A percentile compares a stretch with the other conserved stretches of the same genome.
These are phyloP conservation scores for Bembecia ichneumoniformis DNA, from an alignment of 2,888 invertebrate genomes.

Conservation along the genomic window DNA sequence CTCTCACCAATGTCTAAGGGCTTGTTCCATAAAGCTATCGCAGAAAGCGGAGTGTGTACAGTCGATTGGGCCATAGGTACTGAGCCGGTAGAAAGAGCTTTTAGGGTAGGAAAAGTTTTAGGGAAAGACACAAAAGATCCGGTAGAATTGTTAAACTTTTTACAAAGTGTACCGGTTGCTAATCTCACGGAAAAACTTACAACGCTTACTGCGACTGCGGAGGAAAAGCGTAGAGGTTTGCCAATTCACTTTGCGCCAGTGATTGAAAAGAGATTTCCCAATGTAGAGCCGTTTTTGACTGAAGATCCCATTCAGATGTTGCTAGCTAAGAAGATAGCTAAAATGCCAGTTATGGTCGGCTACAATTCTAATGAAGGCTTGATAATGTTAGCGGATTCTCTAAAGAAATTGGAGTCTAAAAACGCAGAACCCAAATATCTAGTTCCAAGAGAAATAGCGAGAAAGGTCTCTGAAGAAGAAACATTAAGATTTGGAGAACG, in stretches of 20 bases:
- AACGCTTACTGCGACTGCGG: conserved; percentile 25
- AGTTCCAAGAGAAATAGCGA: conserved; percentile 32
- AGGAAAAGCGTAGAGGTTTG: conserved; percentile 32
- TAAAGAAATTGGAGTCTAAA: conserved; percentile 22
- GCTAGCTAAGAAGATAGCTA: conserved; percentile 24
- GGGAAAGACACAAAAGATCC: conserved; percentile 36
- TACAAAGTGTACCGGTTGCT: conserved; percentile 29
- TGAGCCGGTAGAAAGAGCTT: conserved; percentile 29
- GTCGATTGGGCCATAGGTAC: conserved; percentile 33
- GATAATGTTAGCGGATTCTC: conserved; percentile 20
- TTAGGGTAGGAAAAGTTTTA: conserved; percentile 32
- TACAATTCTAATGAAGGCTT: conserved; percentile 43
- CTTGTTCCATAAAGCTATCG: conserved; percentile 47
- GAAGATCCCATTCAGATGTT: conserved; percentile 29
- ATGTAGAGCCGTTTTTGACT: conserved; percentile 30
- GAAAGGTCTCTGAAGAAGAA: conserved; percentile 19
- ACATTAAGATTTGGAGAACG: conserved; percentile 28
- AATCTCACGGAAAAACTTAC: conserved; percentile 22
- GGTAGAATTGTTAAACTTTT: conserved; percentile 28
- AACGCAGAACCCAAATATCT: conserved; percentile 31
- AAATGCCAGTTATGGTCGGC: conserved; percentile 38
- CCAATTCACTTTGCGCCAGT: conserved; percentile 40
- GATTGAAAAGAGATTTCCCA: conserved; percentile 33
- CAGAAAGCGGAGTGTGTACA: conserved; percentile 46
- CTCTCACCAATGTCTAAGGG: conserved; percentile 50